Conservation (phyloP, 2,888 invertebrate species). For the Apamea sordens region DNA sequence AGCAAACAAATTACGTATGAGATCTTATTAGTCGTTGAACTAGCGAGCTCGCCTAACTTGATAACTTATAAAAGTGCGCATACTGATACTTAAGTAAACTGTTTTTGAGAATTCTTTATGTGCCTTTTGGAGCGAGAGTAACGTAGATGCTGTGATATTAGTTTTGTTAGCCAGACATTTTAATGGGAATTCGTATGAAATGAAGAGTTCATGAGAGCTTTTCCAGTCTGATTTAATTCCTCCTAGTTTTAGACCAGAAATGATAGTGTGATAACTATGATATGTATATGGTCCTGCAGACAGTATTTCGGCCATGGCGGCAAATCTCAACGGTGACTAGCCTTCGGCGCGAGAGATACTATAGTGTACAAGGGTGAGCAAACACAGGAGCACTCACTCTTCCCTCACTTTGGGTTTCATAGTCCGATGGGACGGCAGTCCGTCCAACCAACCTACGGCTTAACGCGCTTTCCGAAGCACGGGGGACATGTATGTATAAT, state of each 20-base stretch:
- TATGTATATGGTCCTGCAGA: no score
- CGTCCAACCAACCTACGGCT: not conserved
- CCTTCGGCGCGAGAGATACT: no score
- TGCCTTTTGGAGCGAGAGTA: not conserved
- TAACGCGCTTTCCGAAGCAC: not conserved
- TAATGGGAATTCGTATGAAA: not conserved
- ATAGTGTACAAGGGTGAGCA: no score
- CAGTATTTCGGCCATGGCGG: no score
- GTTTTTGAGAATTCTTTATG: slow-evolving; percentile 13
- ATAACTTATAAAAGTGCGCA: slow-evolving; percentile 29
- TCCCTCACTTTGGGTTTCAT: no score
- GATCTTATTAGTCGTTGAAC: slow-evolving; percentile 49
- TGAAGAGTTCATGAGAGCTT: not conserved
- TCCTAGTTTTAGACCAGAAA: not conserved
- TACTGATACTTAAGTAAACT: slow-evolving; percentile 11
- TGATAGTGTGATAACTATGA: not conserved
- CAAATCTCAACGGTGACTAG: no score
- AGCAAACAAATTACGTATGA: slow-evolving; percentile 52
- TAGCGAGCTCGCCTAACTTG: slow-evolving; percentile 14
- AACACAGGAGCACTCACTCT: no score
- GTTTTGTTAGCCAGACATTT: not conserved
- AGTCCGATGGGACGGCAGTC: no score
- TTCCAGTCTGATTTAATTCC: not conserved
- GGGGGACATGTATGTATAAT: not conserved
- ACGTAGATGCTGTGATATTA: not conserved